Evolutionary conservation across 2,797 vertebrate genomes (phyloP).

Genomic region (Chaenodraco wilsoni): DNA sequence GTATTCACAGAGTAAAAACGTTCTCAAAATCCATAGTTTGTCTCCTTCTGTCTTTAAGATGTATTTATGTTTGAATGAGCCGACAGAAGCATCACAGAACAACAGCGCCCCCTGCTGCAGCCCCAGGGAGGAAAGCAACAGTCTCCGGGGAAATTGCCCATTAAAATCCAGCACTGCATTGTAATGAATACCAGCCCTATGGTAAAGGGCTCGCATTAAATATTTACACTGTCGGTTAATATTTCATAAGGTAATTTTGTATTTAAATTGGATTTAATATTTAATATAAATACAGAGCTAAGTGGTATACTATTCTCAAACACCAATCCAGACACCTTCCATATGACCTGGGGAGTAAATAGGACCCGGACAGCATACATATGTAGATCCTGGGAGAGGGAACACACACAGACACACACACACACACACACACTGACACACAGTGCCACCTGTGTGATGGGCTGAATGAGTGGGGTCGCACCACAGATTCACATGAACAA

Average conservation of each 20-base stretch:
- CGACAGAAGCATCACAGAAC: slow-evolving; percentile 26
- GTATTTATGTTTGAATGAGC: background rate
- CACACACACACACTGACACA: too few species aligned
- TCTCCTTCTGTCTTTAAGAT: background rate
- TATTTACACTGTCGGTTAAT: slow-evolving; percentile 82
- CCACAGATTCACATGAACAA: background rate
- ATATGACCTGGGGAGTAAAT: slow-evolving; percentile 54
- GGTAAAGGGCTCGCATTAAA: slow-evolving; percentile 85
- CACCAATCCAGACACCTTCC: slow-evolving; percentile 65
- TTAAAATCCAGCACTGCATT: slow-evolving; percentile 75
- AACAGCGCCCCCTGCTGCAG: slow-evolving; percentile 68
- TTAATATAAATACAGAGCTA: slow-evolving; percentile 84
- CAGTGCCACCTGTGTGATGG: background rate
- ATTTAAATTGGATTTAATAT: slow-evolving; percentile 88
- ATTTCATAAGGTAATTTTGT: slow-evolving; percentile 85
- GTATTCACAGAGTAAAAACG: background rate
- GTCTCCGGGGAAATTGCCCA: slow-evolving; percentile 65
- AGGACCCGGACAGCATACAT: slow-evolving; percentile 53
- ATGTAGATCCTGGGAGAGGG: slow-evolving; percentile 31
- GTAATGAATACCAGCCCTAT: slow-evolving; percentile 77
- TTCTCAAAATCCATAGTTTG: slow-evolving; percentile 12
- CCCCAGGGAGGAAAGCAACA: background rate
- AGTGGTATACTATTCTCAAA: slow-evolving; percentile 78
- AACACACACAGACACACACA: slow-evolving; percentile 21
- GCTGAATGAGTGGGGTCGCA: slow-evolving; percentile 3